phyloP scores from a whole-genome alignment of 2,113 vertebrate species.

The Riparia riparia region DNA sequence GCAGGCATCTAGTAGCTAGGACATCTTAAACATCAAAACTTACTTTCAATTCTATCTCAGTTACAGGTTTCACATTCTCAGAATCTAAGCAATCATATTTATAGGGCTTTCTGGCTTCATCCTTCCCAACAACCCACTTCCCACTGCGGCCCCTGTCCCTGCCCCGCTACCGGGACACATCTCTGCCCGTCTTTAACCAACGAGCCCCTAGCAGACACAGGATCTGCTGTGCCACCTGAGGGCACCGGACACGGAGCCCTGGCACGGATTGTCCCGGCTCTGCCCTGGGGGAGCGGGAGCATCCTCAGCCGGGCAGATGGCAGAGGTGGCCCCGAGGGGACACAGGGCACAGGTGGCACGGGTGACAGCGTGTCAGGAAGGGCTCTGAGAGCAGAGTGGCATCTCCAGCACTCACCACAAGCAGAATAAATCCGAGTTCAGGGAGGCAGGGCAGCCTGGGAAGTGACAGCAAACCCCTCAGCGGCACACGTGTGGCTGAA shows the following conservation, averaged over 20 bases:
- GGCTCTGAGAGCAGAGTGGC: not conserved
- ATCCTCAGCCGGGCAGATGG: not conserved
- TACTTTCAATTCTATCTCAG: too few species aligned
- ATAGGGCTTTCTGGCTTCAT: too few species aligned
- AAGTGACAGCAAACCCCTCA: not conserved
- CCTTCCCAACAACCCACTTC: too few species aligned
- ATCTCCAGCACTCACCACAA: not conserved
- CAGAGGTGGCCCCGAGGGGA: not conserved
- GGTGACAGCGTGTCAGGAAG: not conserved
- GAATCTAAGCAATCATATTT: too few species aligned
- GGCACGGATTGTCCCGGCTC: not conserved
- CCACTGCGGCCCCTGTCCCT: not conserved
- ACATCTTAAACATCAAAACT: too few species aligned
- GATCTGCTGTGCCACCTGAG: not conserved
- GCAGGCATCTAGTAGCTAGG: too few species aligned
- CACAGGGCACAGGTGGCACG: not conserved
- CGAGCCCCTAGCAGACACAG: not conserved
- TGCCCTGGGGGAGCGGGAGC: not conserved
- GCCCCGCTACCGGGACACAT: not conserved
- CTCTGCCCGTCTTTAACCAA: conserved; percentile 7
- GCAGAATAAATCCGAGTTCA: not conserved
- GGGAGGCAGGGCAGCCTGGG: not conserved
- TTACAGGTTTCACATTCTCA: too few species aligned
- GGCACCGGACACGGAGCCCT: not conserved
- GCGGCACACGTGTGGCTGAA: not conserved